Percentiles rank a stretch among this genome's conserved stretches.
Evolutionary conservation across 2,888 invertebrate species (phyloP).

Genomic region (Saturnia japonica): DNA sequence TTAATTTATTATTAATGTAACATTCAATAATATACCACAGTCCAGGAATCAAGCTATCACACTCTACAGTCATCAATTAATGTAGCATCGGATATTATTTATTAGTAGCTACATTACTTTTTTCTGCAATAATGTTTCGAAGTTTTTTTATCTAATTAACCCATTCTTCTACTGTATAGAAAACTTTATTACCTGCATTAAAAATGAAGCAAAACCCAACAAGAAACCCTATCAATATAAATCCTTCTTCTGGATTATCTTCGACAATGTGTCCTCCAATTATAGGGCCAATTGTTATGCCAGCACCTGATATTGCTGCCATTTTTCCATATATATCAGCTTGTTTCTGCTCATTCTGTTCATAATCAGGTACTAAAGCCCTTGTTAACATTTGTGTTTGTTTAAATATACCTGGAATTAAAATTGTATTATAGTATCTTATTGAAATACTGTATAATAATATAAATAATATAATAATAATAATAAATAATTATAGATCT

Average conservation of each 20-base stretch:
- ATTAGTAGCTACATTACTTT: too few relatives aligned
- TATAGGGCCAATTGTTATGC: conserved; percentile 86
- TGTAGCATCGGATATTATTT: too few relatives aligned
- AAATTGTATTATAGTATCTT: conserved; percentile 10
- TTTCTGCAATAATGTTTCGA: too few relatives aligned
- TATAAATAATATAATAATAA: too few relatives aligned
- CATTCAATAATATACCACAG: too few relatives aligned
- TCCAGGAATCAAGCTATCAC: too few relatives aligned
- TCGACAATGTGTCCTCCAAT: conserved; percentile 86
- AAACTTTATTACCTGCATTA: conserved; percentile 75
- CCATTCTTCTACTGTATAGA: background rate
- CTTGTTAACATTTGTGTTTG: conserved; percentile 86
- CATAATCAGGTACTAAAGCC: conserved; percentile 84
- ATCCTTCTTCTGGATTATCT: conserved; percentile 76
- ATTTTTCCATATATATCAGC: conserved; percentile 84
- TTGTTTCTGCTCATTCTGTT: conserved; percentile 73
- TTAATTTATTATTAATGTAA: too few relatives aligned
- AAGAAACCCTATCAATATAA: conserved; percentile 70
- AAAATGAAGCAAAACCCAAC: conserved; percentile 78
- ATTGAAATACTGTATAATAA: background rate
- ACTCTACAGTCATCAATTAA: too few relatives aligned
- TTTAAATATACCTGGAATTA: conserved; percentile 79
- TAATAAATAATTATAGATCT: too few relatives aligned
- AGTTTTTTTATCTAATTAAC: background rate
- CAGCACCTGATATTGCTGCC: conserved; percentile 84